A percentile compares a stretch with the other conserved stretches of the same genome.
These are phyloP conservation scores for Drosophila rhopaloa DNA, from an alignment of 1,140 invertebrate species.

Conservation along the genomic window DNA sequence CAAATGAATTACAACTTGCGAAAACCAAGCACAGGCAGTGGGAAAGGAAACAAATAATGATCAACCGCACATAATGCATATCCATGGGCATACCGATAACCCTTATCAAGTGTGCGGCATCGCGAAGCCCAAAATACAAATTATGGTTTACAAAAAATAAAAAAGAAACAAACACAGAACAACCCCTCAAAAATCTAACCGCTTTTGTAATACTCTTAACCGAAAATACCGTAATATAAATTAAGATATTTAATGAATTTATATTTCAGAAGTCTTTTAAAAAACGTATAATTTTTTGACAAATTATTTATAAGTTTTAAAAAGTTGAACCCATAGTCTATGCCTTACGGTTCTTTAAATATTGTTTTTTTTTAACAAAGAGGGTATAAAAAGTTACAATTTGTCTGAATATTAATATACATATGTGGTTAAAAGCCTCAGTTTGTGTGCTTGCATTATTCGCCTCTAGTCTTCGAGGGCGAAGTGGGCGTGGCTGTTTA, in stretches of 20 bases:
- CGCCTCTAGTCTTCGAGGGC: slow-evolving; percentile 36
- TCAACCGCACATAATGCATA: slow-evolving; percentile 20
- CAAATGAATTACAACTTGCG: slow-evolving; percentile 54
- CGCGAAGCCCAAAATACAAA: slow-evolving; percentile 59
- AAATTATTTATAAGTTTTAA: too few species aligned
- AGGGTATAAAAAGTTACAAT: background rate
- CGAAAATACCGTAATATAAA: too few species aligned
- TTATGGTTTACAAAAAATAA: slow-evolving; percentile 59
- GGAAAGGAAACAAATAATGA: slow-evolving; percentile 21
- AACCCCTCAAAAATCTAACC: background rate
- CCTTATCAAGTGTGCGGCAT: slow-evolving; percentile 72
- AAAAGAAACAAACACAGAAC: background rate
- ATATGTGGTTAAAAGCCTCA: background rate
- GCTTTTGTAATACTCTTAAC: slow-evolving; percentile 11
- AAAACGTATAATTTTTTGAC: too few species aligned
- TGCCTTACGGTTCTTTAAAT: too few species aligned
- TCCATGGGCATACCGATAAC: slow-evolving; percentile 60
- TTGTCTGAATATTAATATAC: background rate
- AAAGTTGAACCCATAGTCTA: too few species aligned
- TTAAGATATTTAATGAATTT: too few species aligned
- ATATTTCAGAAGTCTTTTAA: too few species aligned
- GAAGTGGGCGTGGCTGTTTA: slow-evolving; percentile 54
- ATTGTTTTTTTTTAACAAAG: background rate
- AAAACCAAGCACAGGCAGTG: slow-evolving; percentile 3
- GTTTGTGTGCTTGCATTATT: slow-evolving; percentile 1